Evolutionary conservation across 2,888 invertebrate genomes (phyloP), one percentile per base, ranked within the genome.

Genomic region (Acrobasis consociella): DNA sequence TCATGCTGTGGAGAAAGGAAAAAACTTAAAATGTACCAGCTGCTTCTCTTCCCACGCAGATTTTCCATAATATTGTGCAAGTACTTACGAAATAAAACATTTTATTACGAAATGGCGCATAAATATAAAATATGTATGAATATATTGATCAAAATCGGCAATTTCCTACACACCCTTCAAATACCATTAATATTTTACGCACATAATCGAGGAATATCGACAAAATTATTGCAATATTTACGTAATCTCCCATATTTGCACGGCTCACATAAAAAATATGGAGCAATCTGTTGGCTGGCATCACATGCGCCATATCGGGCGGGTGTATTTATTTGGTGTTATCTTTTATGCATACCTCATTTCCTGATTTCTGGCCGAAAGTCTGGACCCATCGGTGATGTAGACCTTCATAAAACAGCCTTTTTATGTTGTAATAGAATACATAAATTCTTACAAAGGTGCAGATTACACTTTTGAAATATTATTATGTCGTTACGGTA

Each of bases 291-390:
- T 13, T 11, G 42, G 56, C 56, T 17, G 42, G 56, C 56, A 56
- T 46, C 56, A 56, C 46, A 42, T 56, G 52, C 11, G 42, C 56
- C 42, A 46, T 42, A 38, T 46, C 52, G 7, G 22, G n/a, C 13
- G 17, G 22, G 42, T 39, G 38, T 72, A 73, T 78, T 76, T 77
- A 76, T 76, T 66, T 69, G 62, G 55, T 59, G 69, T 70, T 72
- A 78, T 79, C 68, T 80, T 82, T 82, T 79, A 83, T 82, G 75
- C 72, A 76, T 79, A 78, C 77, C 74, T 76, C 75, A 76, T 80
- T 75, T 75, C 72, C 67, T 64, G 68, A 67, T 68, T 73, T 75
- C 67, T 60, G 64, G 63, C 13, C 16, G 17, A 42, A 42, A 42
- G 42, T 39, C 22, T 42, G 10, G 42, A 17, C 56, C 42, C 17